Evolutionary conservation across 2,888 invertebrate genomes (phyloP).

Genomic region (Agrotis ipsilon): DNA sequence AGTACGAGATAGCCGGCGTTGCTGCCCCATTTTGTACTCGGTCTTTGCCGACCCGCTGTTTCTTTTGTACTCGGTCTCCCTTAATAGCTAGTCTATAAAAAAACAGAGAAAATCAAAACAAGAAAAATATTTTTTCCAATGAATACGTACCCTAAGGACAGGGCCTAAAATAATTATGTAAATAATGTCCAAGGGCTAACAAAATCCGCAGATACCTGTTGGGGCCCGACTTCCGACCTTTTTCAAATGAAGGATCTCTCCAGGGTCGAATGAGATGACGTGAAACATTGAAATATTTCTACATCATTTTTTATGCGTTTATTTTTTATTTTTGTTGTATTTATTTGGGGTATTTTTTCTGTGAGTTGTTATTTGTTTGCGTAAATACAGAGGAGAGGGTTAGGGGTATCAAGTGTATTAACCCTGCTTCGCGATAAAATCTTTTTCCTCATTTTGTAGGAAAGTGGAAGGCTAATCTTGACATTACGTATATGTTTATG

Average conservation of each 20-base stretch:
- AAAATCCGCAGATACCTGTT: slow-evolving; percentile 53
- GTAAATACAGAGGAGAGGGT: background rate
- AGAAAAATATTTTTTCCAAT: background rate
- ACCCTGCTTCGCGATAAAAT: background rate
- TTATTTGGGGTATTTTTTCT: slow-evolving; percentile 13
- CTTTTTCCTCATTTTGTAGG: slow-evolving; percentile 2
- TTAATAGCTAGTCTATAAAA: background rate
- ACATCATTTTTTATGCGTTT: slow-evolving; percentile 35
- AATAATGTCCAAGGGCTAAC: slow-evolving; percentile 55
- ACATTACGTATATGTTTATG: no score
- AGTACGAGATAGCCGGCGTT: no score
- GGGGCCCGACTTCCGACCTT: slow-evolving; percentile 60
- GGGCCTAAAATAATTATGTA: slow-evolving; percentile 62
- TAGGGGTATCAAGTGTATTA: slow-evolving; percentile 27
- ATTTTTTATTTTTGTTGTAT: slow-evolving; percentile 23
- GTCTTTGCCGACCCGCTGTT: no score
- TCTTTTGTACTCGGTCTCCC: no score
- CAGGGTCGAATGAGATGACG: slow-evolving; percentile 45
- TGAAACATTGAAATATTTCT: slow-evolving; percentile 45
- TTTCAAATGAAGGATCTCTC: slow-evolving; percentile 48
- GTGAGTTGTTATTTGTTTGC: slow-evolving; percentile 8
- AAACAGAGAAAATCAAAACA: background rate
- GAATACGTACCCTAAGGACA: slow-evolving; percentile 7
- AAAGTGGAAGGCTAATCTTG: background rate
- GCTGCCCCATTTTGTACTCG: no score